Base-by-base conservation (phyloP, 1,140 invertebrate species). In the Brachionus calyciflorus region DNA sequence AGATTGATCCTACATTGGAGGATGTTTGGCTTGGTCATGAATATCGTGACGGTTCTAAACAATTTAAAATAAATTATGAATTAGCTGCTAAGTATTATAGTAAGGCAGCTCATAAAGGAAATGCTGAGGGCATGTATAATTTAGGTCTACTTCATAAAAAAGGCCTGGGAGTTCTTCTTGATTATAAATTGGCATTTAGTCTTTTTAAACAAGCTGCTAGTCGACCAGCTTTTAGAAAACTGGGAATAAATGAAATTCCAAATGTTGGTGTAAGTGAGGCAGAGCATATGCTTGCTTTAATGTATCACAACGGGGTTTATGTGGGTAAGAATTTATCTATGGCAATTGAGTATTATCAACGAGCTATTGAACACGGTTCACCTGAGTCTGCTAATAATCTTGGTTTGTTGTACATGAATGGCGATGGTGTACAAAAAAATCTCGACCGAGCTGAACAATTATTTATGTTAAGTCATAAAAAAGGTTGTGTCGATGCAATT, bases 121-220 rank as follows among this genome's bases (percentile, higher is more conserved):
- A n/a, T n/a, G n/a, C n/a, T 21, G 60, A 65, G 28, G 60, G 9
- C 37, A 44, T 65, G 37, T 65, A 24, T 65, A 65, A 65, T 26
- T 41, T 65, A 44, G 60, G 17, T n/a, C 14, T 44, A 7, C 4
- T 65, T 17, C 17, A 26, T 24, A 44, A 44, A 44, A 14, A 44
- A 0, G 60, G 60, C 40, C 14, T 26, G 10, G 60, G 60, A 2
- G 60, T 44, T 24, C 21, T 44, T 44, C n/a, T 44, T 0, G 60
- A 65, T 41, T 44, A 44, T 44, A 28, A 44, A 3, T 4, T 24
- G 19, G 60, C 60, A 2, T 4, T 44, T 37, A 24, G n/a, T 7
- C 26, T 65, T 19, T 44, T 44, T 26, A 26, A 65, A 44, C 60
- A 65, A 41, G 40, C 60, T 2, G 60, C 60, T 12, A 44, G 37